A percentile compares a stretch with the other conserved stretches of the same genome.
These are phyloP conservation scores for Chelidonichthys spinosus DNA, from an alignment of 2,797 vertebrate genomes.

Conservation along the genomic window DNA sequence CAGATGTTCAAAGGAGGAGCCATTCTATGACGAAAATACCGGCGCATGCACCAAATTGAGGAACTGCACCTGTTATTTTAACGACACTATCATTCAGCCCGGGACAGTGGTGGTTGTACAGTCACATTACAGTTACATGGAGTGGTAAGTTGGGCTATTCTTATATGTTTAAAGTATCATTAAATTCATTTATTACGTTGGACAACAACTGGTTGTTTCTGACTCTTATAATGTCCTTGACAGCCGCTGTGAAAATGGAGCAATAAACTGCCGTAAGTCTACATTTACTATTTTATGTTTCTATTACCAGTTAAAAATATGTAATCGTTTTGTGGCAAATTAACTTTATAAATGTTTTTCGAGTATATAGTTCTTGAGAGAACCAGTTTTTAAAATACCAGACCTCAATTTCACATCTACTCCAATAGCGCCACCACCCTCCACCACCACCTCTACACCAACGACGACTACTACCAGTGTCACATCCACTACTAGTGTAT, in stretches of 20 bases:
- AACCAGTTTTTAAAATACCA: background rate
- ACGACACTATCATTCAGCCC: conserved; percentile 67
- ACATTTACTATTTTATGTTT: background rate
- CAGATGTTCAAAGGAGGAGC: conserved; percentile 80
- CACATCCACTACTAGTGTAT: background rate
- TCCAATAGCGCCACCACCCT: conserved; percentile 14
- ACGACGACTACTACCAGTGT: background rate
- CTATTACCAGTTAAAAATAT: background rate
- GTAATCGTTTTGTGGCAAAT: background rate
- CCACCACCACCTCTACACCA: background rate
- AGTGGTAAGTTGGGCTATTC: conserved; percentile 73
- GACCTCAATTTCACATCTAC: background rate
- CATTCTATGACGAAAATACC: conserved; percentile 87
- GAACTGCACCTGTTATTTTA: conserved; percentile 85
- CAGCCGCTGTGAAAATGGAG: conserved; percentile 72
- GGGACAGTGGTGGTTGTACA: conserved; percentile 36
- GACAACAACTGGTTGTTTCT: conserved; percentile 2
- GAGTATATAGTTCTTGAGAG: background rate
- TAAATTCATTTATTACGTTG: background rate
- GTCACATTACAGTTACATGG: background rate
- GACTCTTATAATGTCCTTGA: conserved; percentile 3
- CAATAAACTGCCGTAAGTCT: conserved; percentile 68
- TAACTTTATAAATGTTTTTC: background rate
- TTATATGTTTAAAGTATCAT: background rate
- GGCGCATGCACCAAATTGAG: conserved; percentile 80